These are phyloP conservation scores for Pocillopora meandrina DNA, from an alignment of 92 coral and sea anemone genomes.

Conservation along the genomic window DNA sequence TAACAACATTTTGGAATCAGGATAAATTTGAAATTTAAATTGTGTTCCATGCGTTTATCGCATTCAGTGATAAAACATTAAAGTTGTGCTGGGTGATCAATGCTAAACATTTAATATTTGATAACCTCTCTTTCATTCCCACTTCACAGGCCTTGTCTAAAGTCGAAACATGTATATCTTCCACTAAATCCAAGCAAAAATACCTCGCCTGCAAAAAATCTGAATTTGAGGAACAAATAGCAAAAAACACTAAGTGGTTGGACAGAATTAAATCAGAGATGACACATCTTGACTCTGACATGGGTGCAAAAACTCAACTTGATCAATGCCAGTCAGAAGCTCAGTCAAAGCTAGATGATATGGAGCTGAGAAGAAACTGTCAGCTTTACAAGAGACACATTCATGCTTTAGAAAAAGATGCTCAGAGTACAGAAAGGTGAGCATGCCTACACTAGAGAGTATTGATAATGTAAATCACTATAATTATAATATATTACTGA, in stretches of 20 bases:
- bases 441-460: neutral
- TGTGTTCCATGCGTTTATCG: too few relatives aligned
- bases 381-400: constrained; percentile 83
- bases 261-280: constrained; percentile 73
- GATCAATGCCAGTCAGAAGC: constrained; percentile 42
- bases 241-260: constrained; percentile 71
- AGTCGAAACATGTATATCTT: constrained; percentile 68
- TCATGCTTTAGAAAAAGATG: constrained; percentile 72
- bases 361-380: constrained; percentile 79
- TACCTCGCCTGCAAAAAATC: constrained; percentile 62
- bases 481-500: too few relatives aligned
- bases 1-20: too few relatives aligned
- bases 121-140: neutral
- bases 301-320: constrained; percentile 38
- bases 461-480: too few relatives aligned
- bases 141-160: constrained; percentile 58
- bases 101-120: too few relatives aligned
- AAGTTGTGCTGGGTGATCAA: too few relatives aligned
- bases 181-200: constrained; percentile 79
- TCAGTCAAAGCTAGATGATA: constrained; percentile 63
- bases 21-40: too few relatives aligned
- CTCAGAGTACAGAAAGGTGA: constrained; percentile 82
- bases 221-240: constrained; percentile 64
- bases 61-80: too few relatives aligned
- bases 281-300: constrained; percentile 46